Evolutionary conservation across 2,113 vertebrate genomes (phyloP), one percentile per base, ranked within the genome.

Genomic region (Oplegnathus fasciatus): DNA sequence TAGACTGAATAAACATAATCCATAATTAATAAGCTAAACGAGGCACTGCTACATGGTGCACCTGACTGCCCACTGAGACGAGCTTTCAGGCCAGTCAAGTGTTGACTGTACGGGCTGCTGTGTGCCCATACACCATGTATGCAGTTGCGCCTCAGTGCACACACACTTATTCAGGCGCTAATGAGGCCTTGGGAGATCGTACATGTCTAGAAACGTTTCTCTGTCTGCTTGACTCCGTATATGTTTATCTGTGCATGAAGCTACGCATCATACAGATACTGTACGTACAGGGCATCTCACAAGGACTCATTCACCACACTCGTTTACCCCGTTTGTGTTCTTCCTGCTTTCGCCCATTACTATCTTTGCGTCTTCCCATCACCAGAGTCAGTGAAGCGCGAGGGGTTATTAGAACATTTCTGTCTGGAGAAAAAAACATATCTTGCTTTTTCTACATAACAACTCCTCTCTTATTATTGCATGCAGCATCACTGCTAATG

Each of bases 141-240:
- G 74, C 66, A 28, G 85, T 48, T 40, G 66, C n/a, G 74, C 89
- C 70, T 85, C 24, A n/a, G 24, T 48, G 88, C 82, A 18, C 79
- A 74, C 80, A 83, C 86, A 88, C 82, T 88, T 87, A 75, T 90
- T 80, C 74, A n/a, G 82, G 14, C 75, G 62, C 77, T 93, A 94
- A 94, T 89, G 88, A 94, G 91, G 85, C 90, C 91, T 91, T 93
- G 84, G 84, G 92, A 90, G 87, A 89, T 88, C 0, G 66, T n/a
- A 62, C 42, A 48, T 65, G 40, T 88, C 77, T 37, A 40, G 91
- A 90, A 87, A 75, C 17, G 61, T 79, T 84, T 84, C 65, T 58
- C 34, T 40, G 66, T 84, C 78, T 71, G 57, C 81, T 76, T 78
- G 88, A 70, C 55, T 85, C 61, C 4, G 32, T 61, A 37, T 65